Percentiles rank a stretch among this genome's conserved stretches.
Conservation (phyloP, 2,888 invertebrate species). For the Polydrusus cervinus region DNA sequence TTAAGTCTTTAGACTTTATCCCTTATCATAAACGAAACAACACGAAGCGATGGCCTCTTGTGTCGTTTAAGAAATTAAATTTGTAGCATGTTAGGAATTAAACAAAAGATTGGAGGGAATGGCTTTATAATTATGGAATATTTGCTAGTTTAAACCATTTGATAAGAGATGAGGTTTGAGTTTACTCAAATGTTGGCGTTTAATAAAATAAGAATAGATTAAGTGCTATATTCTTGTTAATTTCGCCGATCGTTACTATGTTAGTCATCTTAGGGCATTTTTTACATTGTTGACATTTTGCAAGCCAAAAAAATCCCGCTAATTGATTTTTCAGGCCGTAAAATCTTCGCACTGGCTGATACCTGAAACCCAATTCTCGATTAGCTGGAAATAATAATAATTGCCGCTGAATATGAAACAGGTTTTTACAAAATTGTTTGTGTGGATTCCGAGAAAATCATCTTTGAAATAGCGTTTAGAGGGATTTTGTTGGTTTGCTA, state of each 20-base stretch:
- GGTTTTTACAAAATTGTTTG: too few relatives aligned
- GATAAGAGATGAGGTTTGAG: slow-evolving; percentile 24
- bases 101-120: not conserved
- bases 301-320: too few relatives aligned
- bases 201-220: not conserved
- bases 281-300: not conserved
- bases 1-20: slow-evolving; percentile 10
- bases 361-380: too few relatives aligned
- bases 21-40: slow-evolving; percentile 2
- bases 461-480: too few relatives aligned
- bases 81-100: slow-evolving; percentile 9
- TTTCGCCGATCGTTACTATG: too few relatives aligned
- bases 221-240: not conserved
- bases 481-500: too few relatives aligned
- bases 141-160: slow-evolving; percentile 22
- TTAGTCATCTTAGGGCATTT: not conserved
- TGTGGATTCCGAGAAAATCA: too few relatives aligned
- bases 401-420: too few relatives aligned
- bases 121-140: slow-evolving; percentile 1
- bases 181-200: slow-evolving; percentile 20
- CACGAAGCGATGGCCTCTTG: slow-evolving; percentile 1
- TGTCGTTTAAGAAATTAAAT: slow-evolving; percentile 15
- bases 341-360: too few relatives aligned
- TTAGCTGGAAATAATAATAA: too few relatives aligned
- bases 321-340: too few relatives aligned